Conservation (phyloP, 2,888 invertebrate genomes). For the Himalopsyche kuldschensis region DNA sequence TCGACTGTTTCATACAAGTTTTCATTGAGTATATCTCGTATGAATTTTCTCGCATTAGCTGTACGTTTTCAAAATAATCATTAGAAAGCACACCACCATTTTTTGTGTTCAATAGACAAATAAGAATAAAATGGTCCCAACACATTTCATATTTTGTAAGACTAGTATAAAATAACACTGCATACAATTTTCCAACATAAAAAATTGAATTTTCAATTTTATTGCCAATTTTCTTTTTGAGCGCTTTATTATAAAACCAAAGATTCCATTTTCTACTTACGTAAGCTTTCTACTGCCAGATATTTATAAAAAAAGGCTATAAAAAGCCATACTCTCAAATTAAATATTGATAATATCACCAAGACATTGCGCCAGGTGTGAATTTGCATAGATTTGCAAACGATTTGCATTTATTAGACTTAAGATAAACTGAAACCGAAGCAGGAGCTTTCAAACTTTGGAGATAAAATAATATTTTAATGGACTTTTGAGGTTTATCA, state of each 20-base stretch:
- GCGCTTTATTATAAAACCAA: not conserved
- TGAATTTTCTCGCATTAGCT: no score
- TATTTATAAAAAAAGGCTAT: not conserved
- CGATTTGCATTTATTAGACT: constrained; percentile 28
- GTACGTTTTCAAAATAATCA: no score
- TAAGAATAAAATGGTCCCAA: no score
- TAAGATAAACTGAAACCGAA: constrained; percentile 17
- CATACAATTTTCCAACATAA: no score
- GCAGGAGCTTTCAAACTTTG: constrained; percentile 12
- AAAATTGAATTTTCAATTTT: no score
- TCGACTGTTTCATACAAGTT: no score
- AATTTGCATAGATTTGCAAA: constrained; percentile 35
- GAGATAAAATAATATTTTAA: not conserved
- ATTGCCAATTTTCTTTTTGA: no score
- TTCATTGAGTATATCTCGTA: no score
- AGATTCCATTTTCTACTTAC: not conserved
- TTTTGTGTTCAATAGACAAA: no score
- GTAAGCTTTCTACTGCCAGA: not conserved
- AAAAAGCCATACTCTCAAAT: not conserved
- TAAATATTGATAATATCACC: constrained; percentile 19
- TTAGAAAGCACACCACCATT: no score
- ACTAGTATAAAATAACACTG: no score
- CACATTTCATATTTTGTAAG: no score
- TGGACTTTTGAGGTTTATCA: not conserved
- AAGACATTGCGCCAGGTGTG: constrained; percentile 20